Base-by-base conservation (phyloP, 2,888 invertebrate species). In the Altica lythri region DNA sequence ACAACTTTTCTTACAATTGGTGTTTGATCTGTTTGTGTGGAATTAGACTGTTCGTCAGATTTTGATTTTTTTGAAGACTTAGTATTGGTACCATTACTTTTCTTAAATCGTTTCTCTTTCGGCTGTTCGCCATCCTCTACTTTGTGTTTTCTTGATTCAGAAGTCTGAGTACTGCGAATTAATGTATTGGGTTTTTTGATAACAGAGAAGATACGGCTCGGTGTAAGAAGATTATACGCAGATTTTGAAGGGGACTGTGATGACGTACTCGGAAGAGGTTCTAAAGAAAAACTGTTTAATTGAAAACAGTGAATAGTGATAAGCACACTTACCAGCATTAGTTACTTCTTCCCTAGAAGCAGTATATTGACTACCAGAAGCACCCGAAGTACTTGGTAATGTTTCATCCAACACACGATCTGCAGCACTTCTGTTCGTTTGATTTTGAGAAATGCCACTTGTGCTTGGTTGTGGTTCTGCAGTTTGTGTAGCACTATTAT, bases 401-500 rank as follows among this genome's bases (percentile, higher is more conserved):
- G 45, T 37, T 35, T 51, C 43, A 5, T 49, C 30, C 8, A 50
- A 37, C n/a, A 40, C 32, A 6, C 18, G 37, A 8, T 52, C 52
- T 1, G 17, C 43, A 1, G 50, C 12, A 43, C 25, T 46, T 27
- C 10, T 40, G 1, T 13, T 29, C 34, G 16, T 14, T 13, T 37
- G 42, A 13, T 19, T 37, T 52, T 30, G 40, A 14, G 37, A n/a
- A n/a, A 27, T 27, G 35, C 44, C 35, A 55, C 52, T 10, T 50
- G 52, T 19, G 10, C 19, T 10, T 3, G 50, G 44, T 34, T 54
- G 44, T 4, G 76, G 74, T 1, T 76, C 78, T 0, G 78, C 73
- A 2, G 77, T 72, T 16, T 78, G 78, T 46, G 78, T 77, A 37
- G 10, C 80, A 42, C 68, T 67, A 13, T 47, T 63, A 35, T 63